A percentile compares a stretch with the other conserved stretches of the same genome.
Conservation (phyloP, 2,888 invertebrate genomes). For the Lithosia quadra region DNA sequence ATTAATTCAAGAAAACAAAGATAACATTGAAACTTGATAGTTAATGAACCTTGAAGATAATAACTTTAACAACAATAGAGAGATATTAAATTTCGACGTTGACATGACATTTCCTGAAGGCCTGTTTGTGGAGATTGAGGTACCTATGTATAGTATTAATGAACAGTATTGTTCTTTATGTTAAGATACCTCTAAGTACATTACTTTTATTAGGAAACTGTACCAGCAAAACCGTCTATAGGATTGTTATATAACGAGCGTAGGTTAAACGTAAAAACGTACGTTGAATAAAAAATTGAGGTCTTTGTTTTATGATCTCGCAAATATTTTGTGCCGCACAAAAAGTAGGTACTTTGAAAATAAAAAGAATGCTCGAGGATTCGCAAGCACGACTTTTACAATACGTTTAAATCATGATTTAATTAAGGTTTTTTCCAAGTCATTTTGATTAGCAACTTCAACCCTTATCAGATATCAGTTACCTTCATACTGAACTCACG, state of each 20-base stretch:
- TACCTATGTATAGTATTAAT: slow-evolving; percentile 1
- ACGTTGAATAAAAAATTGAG: slow-evolving; percentile 30
- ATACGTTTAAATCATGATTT: slow-evolving; percentile 12
- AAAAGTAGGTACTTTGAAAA: background rate
- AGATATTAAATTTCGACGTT: slow-evolving; percentile 1
- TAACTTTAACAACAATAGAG: background rate
- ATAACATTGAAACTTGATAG: slow-evolving; percentile 14
- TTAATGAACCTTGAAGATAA: background rate
- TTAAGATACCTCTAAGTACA: background rate
- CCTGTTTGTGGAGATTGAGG: background rate
- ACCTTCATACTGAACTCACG: too few relatives aligned
- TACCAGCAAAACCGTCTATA: slow-evolving; percentile 31
- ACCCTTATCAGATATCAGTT: slow-evolving; percentile 36
- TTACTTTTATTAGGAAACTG: background rate
- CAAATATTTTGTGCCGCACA: slow-evolving; percentile 26
- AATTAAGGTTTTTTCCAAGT: slow-evolving; percentile 40
- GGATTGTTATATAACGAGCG: slow-evolving; percentile 25
- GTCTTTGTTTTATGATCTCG: slow-evolving; percentile 32
- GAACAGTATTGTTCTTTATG: background rate
- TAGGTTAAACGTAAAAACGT: slow-evolving; percentile 27
- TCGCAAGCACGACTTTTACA: background rate
- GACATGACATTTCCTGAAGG: slow-evolving; percentile 1
- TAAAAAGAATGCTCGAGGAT: background rate
- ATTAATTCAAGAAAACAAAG: background rate
- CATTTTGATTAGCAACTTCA: slow-evolving; percentile 28